These are phyloP conservation scores for Aproaerema taeniolella DNA, from an alignment of 2,888 invertebrate genomes.

Conservation along the genomic window DNA sequence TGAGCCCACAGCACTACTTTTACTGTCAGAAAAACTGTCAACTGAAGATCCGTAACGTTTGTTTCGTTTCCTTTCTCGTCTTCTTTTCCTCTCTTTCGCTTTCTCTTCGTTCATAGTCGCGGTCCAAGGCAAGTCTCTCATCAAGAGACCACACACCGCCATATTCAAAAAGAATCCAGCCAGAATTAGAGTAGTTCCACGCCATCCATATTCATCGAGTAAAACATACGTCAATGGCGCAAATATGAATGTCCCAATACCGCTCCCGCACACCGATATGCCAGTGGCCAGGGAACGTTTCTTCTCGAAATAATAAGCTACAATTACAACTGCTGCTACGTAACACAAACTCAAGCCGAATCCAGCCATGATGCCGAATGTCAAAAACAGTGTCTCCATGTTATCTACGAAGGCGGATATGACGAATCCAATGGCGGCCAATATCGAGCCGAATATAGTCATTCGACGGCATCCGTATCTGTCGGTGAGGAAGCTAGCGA, in stretches of 20 bases:
- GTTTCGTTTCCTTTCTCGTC: constrained; percentile 75
- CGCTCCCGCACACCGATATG: constrained; percentile 90
- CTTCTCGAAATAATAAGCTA: constrained; percentile 93
- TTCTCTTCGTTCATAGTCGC: constrained; percentile 78
- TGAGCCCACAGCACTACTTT: constrained; percentile 81
- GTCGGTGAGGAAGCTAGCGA: constrained; percentile 90
- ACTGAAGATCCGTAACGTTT: constrained; percentile 80
- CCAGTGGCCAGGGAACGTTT: constrained; percentile 91
- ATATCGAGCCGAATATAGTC: constrained; percentile 86
- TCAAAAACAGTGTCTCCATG: constrained; percentile 86
- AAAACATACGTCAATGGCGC: constrained; percentile 87
- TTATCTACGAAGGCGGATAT: constrained; percentile 86
- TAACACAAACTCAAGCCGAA: constrained; percentile 91
- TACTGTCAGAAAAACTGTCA: constrained; percentile 83
- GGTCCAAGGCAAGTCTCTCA: constrained; percentile 82
- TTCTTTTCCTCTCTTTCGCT: constrained; percentile 79
- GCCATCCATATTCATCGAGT: constrained; percentile 88
- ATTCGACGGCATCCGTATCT: constrained; percentile 89
- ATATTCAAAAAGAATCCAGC: constrained; percentile 89
- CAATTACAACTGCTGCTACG: constrained; percentile 93
- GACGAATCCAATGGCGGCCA: constrained; percentile 87
- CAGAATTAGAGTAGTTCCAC: constrained; percentile 88
- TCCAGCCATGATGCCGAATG: constrained; percentile 90
- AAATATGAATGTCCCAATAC: constrained; percentile 92
- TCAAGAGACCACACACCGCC: constrained; percentile 87